Evolutionary conservation across 1,140 invertebrate species (phyloP).

Genomic region (Temnothorax curvispinosus): DNA sequence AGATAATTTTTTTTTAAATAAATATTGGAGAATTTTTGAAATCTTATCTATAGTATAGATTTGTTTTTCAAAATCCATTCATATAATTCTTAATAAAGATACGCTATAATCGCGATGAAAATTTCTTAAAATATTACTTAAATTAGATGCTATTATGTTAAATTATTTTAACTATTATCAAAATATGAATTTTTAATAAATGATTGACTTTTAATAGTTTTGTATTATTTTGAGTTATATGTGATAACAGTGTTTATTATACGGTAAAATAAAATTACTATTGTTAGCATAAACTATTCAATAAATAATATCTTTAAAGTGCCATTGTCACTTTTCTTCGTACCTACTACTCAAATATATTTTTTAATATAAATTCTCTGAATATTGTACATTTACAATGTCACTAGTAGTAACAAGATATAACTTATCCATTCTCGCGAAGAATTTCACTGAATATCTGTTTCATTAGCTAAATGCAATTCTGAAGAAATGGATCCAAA

Average conservation of each 20-base stretch:
- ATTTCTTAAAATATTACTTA: neutral
- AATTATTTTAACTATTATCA: neutral
- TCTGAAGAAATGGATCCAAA: constrained; percentile 4
- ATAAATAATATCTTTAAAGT: neutral
- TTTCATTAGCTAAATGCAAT: constrained; percentile 24
- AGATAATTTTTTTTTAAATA: neutral
- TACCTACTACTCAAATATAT: no score
- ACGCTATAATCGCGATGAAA: neutral
- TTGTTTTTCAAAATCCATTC: neutral
- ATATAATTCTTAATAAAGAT: neutral
- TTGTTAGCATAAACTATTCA: neutral
- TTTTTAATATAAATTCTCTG: neutral
- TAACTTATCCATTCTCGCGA: neutral
- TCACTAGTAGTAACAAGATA: neutral
- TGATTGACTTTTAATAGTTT: neutral
- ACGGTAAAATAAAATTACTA: neutral
- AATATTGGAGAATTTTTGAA: neutral
- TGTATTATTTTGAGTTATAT: neutral
- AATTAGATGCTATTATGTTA: neutral
- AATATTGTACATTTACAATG: neutral
- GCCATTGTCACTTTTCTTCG: neutral
- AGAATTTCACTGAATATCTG: neutral
- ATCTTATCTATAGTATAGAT: neutral
- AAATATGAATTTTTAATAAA: neutral
- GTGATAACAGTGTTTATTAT: neutral